phyloP scores from a whole-genome alignment of 2,797 vertebrate genomes.

The Choloepus didactylus region DNA sequence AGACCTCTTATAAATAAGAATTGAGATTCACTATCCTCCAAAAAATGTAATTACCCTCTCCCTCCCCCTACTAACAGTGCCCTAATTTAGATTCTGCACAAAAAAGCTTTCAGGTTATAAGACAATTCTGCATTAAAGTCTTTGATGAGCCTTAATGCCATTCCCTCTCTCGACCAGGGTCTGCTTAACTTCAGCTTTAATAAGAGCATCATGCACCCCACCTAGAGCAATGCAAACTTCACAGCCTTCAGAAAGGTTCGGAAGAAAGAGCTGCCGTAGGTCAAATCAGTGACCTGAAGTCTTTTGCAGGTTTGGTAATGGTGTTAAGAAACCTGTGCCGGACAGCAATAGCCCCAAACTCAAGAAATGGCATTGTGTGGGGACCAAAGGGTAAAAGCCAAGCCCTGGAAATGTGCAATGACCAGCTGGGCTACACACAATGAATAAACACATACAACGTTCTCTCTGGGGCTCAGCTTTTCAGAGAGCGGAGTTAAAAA shows the following conservation, averaged over 20 bases:
- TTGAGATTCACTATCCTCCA: slow-evolving; percentile 68
- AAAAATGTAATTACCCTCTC: slow-evolving; percentile 76
- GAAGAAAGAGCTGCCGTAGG: not conserved
- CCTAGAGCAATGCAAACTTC: not conserved
- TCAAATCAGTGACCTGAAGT: not conserved
- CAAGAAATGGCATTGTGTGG: not conserved
- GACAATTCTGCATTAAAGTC: slow-evolving; percentile 69
- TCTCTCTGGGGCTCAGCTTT: not conserved
- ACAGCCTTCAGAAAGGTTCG: not conserved
- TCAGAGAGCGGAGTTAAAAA: not conserved
- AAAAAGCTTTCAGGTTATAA: slow-evolving; percentile 59
- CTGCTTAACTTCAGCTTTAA: slow-evolving; percentile 86
- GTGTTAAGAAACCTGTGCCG: not conserved
- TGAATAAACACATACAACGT: not conserved
- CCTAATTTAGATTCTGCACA: slow-evolving; percentile 66
- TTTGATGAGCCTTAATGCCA: slow-evolving; percentile 54
- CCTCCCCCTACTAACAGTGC: slow-evolving; percentile 41
- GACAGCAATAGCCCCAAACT: not conserved
- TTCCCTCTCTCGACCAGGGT: slow-evolving; percentile 63
- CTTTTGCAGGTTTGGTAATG: not conserved
- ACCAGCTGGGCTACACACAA: not conserved
- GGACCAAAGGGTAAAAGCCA: not conserved
- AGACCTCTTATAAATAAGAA: slow-evolving; percentile 76
- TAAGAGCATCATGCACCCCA: not conserved
- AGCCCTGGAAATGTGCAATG: not conserved